Percentiles rank a stretch among this genome's conserved stretches.
phyloP scores from a whole-genome alignment of 2,113 vertebrate species.

The Rhynchopsitta pachyrhyncha region DNA sequence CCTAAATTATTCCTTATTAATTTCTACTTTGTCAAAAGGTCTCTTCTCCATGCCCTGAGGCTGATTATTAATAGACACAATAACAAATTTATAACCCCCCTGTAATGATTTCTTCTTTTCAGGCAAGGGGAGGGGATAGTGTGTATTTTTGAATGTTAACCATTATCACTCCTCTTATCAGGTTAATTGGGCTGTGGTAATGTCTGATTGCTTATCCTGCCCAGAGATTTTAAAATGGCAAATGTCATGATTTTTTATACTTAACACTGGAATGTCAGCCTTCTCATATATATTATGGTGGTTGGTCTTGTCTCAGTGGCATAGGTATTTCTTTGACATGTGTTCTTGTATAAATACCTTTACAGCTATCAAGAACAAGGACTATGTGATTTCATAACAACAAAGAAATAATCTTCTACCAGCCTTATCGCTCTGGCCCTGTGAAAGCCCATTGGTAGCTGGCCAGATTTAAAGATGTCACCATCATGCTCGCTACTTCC shows the following conservation, averaged over 20 bases:
- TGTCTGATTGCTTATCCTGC: constrained; percentile 50
- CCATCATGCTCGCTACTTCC: constrained; percentile 64
- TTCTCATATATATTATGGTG: constrained; percentile 27
- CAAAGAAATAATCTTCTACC: neutral
- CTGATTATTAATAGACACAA: constrained; percentile 24
- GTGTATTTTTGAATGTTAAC: neutral
- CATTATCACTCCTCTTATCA: constrained; percentile 35
- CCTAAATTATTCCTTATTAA: constrained; percentile 16
- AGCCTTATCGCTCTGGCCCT: neutral
- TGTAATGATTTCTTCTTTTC: constrained; percentile 23
- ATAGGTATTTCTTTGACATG: constrained; percentile 38
- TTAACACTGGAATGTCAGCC: constrained; percentile 29
- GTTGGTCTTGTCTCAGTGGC: constrained; percentile 32
- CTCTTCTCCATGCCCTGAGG: neutral
- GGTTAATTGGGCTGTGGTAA: constrained; percentile 49
- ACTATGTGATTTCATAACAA: constrained; percentile 36
- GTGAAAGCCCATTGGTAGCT: constrained; percentile 15
- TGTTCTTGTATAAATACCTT: constrained; percentile 50
- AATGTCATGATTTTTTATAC: constrained; percentile 12
- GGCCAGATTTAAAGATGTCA: constrained; percentile 68
- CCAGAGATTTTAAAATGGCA: constrained; percentile 60
- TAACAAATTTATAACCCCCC: constrained; percentile 10
- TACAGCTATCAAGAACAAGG: constrained; percentile 24
- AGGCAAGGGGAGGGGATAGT: neutral
- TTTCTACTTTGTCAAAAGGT: constrained; percentile 36